Evolutionary conservation across 2,797 vertebrate species (phyloP).

Genomic region (Intellagama lesueurii): DNA sequence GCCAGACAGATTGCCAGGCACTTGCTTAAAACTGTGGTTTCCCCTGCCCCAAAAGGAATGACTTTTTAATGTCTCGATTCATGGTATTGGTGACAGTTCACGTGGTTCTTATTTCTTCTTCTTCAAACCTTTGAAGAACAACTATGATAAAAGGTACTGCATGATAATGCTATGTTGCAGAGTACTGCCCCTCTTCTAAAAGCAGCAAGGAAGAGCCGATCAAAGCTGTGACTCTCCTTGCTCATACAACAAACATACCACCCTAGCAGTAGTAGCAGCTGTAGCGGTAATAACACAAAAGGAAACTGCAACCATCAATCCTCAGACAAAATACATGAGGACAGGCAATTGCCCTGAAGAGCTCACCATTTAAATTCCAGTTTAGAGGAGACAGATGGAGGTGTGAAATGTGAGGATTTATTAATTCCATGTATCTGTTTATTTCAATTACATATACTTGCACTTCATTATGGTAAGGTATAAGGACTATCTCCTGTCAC

Average conservation of each 20-base stretch:
- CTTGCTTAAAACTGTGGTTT: conserved; percentile 61
- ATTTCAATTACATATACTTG: background rate
- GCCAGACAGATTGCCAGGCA: conserved; percentile 29
- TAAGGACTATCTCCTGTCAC: background rate
- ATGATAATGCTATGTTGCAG: background rate
- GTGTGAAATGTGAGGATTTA: too few relatives aligned
- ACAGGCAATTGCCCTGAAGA: background rate
- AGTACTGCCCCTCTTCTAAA: background rate
- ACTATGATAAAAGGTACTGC: background rate
- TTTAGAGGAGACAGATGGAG: background rate
- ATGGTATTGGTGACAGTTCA: conserved; percentile 47
- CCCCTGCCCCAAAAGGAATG: conserved; percentile 42
- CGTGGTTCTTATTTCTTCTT: conserved; percentile 7
- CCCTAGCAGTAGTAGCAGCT: too few relatives aligned
- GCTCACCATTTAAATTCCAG: background rate
- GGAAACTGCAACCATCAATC: background rate
- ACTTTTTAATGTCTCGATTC: conserved; percentile 59
- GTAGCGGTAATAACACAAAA: too few relatives aligned
- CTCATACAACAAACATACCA: background rate
- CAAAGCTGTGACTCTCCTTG: background rate
- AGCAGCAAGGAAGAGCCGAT: background rate
- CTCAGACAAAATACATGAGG: background rate
- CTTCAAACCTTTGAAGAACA: conserved; percentile 15
- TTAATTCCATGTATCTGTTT: background rate
- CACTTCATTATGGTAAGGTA: background rate